These are phyloP conservation scores for Chironomus striatipennis DNA, from an alignment of 1,140 invertebrate genomes.

Conservation along the genomic window DNA sequence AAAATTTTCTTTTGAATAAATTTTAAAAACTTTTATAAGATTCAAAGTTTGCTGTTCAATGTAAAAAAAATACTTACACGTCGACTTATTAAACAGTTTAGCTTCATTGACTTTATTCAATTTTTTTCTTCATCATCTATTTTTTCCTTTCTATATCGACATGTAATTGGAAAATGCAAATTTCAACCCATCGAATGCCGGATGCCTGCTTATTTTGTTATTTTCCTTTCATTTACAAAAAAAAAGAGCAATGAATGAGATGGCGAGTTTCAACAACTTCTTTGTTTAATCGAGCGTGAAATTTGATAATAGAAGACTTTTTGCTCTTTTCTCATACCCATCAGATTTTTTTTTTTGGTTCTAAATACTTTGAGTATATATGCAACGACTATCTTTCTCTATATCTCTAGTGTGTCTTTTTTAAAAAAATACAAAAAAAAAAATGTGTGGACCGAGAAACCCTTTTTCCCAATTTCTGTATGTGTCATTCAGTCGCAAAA, in stretches of 20 bases:
- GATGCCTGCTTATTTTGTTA: neutral
- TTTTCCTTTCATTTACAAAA: neutral
- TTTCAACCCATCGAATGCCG: neutral
- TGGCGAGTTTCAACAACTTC: slow-evolving; percentile 13
- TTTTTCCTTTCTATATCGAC: neutral
- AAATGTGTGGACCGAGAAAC: neutral
- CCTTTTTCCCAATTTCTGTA: neutral
- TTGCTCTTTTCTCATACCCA: neutral
- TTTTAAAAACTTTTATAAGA: too few species aligned
- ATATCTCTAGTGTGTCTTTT: neutral
- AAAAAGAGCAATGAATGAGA: slow-evolving; percentile 5
- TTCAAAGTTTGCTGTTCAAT: too few species aligned
- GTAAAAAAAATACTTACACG: neutral
- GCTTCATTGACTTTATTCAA: neutral
- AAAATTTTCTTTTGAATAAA: too few species aligned
- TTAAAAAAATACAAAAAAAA: neutral
- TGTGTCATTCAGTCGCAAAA: neutral
- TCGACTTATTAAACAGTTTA: neutral
- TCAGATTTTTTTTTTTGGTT: neutral
- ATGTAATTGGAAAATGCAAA: slow-evolving; percentile 2
- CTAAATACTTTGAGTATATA: neutral
- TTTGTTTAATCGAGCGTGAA: slow-evolving; percentile 23
- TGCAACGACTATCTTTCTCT: neutral
- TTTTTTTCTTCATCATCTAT: neutral
- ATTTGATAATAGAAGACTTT: slow-evolving; percentile 20